Percentiles rank a stretch among this genome's conserved stretches.
Conservation (phyloP, 1,140 invertebrate species). For the Yoshiicerus persimilis region DNA sequence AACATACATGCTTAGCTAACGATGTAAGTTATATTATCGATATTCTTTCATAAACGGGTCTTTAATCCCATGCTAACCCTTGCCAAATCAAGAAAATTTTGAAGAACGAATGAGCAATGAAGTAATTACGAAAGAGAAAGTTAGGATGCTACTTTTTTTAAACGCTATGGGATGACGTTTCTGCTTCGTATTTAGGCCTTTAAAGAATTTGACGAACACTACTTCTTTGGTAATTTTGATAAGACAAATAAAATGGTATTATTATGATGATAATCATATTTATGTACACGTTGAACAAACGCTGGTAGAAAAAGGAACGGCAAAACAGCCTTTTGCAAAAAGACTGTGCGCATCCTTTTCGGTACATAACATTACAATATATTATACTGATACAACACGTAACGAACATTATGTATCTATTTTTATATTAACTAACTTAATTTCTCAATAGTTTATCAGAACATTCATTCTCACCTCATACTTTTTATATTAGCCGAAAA, state of each 20-base stretch:
- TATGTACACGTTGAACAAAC: conserved; percentile 13
- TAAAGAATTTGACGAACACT: neutral
- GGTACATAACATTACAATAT: neutral
- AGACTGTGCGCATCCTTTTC: neutral
- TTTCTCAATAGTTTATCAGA: neutral
- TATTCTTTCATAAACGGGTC: too few relatives aligned
- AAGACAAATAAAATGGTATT: neutral
- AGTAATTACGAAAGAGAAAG: too few relatives aligned
- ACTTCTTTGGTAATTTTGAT: neutral
- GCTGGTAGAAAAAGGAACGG: neutral
- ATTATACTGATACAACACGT: neutral
- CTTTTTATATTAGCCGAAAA: neutral
- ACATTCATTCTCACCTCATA: neutral
- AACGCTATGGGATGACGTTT: too few relatives aligned
- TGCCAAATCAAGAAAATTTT: too few relatives aligned
- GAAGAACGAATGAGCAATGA: too few relatives aligned
- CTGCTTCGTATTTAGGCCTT: too few relatives aligned
- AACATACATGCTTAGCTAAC: too few relatives aligned
- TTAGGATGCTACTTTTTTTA: too few relatives aligned
- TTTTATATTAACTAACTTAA: neutral
- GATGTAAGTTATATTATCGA: too few relatives aligned
- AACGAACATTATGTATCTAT: neutral
- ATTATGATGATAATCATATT: neutral
- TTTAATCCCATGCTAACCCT: too few relatives aligned
- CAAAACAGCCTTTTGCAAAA: neutral